These are phyloP conservation scores for Malurus elegans DNA, from an alignment of 2,113 vertebrate genomes.

Conservation along the genomic window DNA sequence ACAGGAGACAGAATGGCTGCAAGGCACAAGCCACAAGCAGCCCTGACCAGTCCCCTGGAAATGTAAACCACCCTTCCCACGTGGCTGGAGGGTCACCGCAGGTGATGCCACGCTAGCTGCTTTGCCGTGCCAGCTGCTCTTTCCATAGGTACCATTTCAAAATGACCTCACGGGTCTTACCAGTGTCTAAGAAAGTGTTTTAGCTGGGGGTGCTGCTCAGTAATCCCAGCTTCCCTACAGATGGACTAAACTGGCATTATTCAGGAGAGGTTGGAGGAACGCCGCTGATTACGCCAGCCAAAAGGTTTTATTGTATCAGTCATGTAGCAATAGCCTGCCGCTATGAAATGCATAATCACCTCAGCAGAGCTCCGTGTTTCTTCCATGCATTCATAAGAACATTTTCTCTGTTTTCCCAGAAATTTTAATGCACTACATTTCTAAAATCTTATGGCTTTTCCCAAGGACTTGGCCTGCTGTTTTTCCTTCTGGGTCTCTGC, in stretches of 20 bases:
- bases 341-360: background rate
- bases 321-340: background rate
- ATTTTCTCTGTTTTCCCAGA: background rate
- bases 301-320: background rate
- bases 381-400: background rate
- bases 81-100: rapidly evolving
- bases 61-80: background rate
- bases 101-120: background rate
- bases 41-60: background rate
- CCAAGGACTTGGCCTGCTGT: background rate
- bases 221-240: background rate
- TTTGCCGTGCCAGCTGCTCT: rapidly evolving
- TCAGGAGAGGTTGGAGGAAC: background rate
- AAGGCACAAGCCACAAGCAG: background rate
- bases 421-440: background rate
- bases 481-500: background rate
- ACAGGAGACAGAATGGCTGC: background rate
- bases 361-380: background rate
- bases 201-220: background rate
- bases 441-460: background rate
- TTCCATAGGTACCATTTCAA: rapidly evolving
- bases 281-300: background rate
- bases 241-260: background rate
- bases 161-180: background rate
- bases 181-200: background rate